Evolutionary conservation across 2,888 invertebrate species (phyloP).

Genomic region (Lomographa bimaculata): DNA sequence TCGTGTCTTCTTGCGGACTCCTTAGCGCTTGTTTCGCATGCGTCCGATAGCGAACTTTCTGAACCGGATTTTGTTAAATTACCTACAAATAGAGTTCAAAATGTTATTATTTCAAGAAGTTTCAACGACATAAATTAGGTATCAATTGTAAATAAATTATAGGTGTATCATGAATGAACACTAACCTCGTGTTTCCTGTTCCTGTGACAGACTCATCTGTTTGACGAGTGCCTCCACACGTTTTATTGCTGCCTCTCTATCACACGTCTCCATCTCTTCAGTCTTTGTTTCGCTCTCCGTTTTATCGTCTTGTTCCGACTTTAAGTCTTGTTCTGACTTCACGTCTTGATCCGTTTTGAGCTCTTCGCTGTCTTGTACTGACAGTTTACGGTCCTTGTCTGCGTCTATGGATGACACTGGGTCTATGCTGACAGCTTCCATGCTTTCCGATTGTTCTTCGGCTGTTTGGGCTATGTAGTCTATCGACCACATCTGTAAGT

Average conservation of each 20-base stretch:
- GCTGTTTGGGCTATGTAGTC: constrained; percentile 88
- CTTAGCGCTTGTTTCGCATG: constrained; percentile 87
- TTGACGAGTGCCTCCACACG: constrained; percentile 88
- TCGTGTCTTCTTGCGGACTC: constrained; percentile 88
- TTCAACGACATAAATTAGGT: background rate
- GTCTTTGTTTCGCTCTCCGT: constrained; percentile 49
- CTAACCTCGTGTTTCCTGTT: constrained; percentile 86
- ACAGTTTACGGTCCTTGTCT: constrained; percentile 40
- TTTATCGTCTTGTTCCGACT: constrained; percentile 24
- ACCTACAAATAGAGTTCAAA: constrained; percentile 37
- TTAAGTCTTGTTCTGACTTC: constrained; percentile 7
- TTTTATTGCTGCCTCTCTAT: constrained; percentile 79
- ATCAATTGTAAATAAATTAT: too few relatives aligned
- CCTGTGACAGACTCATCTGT: constrained; percentile 90
- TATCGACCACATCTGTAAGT: constrained; percentile 96
- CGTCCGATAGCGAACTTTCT: constrained; percentile 93
- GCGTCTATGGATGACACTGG: constrained; percentile 58
- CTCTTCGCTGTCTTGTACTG: constrained; percentile 58
- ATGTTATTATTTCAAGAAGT: too few relatives aligned
- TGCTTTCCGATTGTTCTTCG: constrained; percentile 75
- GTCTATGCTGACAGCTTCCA: constrained; percentile 58
- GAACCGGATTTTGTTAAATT: constrained; percentile 91
- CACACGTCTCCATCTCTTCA: constrained; percentile 56
- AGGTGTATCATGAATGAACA: too few relatives aligned
- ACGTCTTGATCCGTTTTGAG: constrained; percentile 37